Percentiles rank a stretch among this genome's conserved stretches.
Conservation (phyloP, 2,888 invertebrate genomes). For the Sphaerophoria taeniata region DNA sequence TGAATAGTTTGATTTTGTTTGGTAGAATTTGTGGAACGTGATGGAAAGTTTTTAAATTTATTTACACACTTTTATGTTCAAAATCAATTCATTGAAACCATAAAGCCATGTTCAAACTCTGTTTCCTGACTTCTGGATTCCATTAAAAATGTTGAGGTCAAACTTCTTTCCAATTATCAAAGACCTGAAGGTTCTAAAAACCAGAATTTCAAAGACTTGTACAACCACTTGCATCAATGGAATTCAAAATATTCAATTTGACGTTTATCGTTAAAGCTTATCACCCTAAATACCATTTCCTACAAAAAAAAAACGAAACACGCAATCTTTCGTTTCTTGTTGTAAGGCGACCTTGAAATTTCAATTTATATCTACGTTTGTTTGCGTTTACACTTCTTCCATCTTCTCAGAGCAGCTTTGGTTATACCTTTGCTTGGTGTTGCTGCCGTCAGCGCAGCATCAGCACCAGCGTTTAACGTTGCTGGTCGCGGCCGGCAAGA, state of each 20-base stretch:
- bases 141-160: too few relatives aligned
- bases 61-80: background rate
- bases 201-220: too few relatives aligned
- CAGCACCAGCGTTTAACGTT: slow-evolving; percentile 57
- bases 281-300: slow-evolving; percentile 10
- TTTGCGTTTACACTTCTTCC: slow-evolving; percentile 51
- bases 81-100: background rate
- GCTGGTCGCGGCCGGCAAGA: slow-evolving; percentile 74
- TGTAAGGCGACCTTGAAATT: slow-evolving; percentile 51
- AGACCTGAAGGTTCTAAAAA: too few relatives aligned
- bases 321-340: slow-evolving; percentile 46
- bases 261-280: background rate
- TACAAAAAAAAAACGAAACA: slow-evolving; percentile 11
- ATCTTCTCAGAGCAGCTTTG: slow-evolving; percentile 36
- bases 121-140: too few relatives aligned
- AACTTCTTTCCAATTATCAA: too few relatives aligned
- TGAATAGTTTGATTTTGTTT: background rate
- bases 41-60: slow-evolving; percentile 18
- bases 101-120: too few relatives aligned
- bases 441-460: background rate
- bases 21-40: slow-evolving; percentile 18
- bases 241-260: background rate
- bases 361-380: slow-evolving; percentile 52
- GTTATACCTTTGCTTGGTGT: slow-evolving; percentile 17
- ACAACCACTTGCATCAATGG: background rate